Base-by-base conservation (phyloP, 2,888 invertebrate genomes). In the Drosophila mettleri region DNA sequence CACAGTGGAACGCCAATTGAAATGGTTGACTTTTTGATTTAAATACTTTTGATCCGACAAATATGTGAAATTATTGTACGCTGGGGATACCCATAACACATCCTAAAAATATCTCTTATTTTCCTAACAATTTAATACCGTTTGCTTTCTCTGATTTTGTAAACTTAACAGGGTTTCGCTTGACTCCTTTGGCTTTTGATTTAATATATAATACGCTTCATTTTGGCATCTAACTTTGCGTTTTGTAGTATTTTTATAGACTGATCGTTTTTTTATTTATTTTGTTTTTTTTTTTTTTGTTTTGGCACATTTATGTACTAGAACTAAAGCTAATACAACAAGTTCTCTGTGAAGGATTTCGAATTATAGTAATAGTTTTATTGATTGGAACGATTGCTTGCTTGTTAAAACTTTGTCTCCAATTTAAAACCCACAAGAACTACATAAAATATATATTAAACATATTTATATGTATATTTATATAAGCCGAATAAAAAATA, bases 261-360 rank as follows among this genome's bases (percentile, higher is more conserved):
- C n/a, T n/a, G n/a, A n/a, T n/a, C n/a, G n/a, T n/a, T n/a, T n/a
- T n/a, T n/a, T n/a, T n/a, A n/a, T n/a, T n/a, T n/a, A n/a, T n/a
- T n/a, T n/a, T n/a, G n/a, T n/a, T n/a, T n/a, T n/a, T n/a, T n/a
- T n/a, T n/a, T n/a, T n/a, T 24, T 22, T 39, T 27, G 49, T 39
- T 71, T 85, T 88, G 85, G 88, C 88, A 88, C 88, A 78, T 72
- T 78, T 67, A 74, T 64, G 64, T 76, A 66, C 80, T 88, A 72
- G 18, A 77, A 73, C 86, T 88, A 84, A 68, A 63, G 45, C 68
- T 84, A 80, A 65, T 78, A 80, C 78, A 83, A 75, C 75, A 57
- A 59, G 55, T 65, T 60, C n/a, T 51, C 60, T 63, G 41, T 67
- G 48, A 65, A 49, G 38, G 57, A 41, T 34, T 51, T 54, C 5